Conservation (phyloP, 2,113 vertebrate genomes). For the Oncorhynchus masou region DNA sequence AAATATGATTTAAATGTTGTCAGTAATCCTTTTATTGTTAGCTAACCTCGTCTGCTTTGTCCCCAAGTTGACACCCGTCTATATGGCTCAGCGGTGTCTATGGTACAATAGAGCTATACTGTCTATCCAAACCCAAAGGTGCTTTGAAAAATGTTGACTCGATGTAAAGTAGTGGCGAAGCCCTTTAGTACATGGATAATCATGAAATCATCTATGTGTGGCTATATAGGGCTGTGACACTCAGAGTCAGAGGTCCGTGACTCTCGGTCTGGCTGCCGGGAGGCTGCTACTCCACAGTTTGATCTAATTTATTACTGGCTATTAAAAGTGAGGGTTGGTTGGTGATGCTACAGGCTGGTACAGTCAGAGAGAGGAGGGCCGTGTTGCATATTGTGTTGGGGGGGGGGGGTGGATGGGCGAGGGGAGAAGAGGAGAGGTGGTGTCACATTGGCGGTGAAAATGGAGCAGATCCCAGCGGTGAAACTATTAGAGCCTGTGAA, state of each 20-base stretch:
- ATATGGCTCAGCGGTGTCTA: too few relatives aligned
- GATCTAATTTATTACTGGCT: conserved; percentile 56
- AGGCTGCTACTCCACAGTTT: conserved; percentile 56
- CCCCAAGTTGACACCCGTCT: too few relatives aligned
- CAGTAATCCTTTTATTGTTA: too few relatives aligned
- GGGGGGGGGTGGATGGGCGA: conserved; percentile 9
- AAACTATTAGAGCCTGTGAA: conserved; percentile 95
- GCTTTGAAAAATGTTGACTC: conserved; percentile 16
- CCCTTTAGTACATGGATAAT: conserved; percentile 28
- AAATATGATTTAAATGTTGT: too few relatives aligned
- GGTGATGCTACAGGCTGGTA: not conserved
- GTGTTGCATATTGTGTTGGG: not conserved
- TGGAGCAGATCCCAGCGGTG: conserved; percentile 97
- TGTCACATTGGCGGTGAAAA: conserved; percentile 78
- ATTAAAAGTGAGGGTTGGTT: conserved; percentile 10
- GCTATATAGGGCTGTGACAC: conserved; percentile 48
- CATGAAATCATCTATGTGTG: conserved; percentile 21
- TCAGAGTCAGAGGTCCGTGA: conserved; percentile 20
- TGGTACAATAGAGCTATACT: too few relatives aligned
- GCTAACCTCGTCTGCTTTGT: too few relatives aligned
- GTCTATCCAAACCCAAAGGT: not conserved
- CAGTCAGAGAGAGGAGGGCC: not conserved
- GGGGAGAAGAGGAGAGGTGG: conserved; percentile 72
- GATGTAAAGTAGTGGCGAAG: not conserved
- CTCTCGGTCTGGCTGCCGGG: conserved; percentile 19